Percentiles rank a stretch among this genome's conserved stretches.
phyloP scores from a whole-genome alignment of 2,113 vertebrate genomes.

The Connochaetes taurinus region DNA sequence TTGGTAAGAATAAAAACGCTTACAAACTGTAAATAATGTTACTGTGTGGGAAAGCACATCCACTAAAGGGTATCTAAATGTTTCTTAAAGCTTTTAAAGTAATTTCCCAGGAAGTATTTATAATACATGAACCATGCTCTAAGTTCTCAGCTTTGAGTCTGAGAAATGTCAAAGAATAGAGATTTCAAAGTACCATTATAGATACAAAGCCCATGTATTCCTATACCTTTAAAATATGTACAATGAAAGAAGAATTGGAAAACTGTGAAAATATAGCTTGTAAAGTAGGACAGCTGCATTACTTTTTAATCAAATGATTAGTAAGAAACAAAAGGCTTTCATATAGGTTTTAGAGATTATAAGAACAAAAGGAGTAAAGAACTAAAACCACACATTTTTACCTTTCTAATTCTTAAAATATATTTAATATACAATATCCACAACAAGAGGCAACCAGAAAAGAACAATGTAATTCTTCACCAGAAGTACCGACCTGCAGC shows the following conservation, averaged over 20 bases:
- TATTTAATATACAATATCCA: not conserved
- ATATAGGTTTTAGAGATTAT: not conserved
- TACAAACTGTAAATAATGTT: not conserved
- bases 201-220: not conserved
- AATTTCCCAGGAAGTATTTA: conserved; percentile 3
- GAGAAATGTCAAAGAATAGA: conserved; percentile 9
- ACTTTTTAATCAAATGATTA: conserved; percentile 4
- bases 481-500: not conserved
- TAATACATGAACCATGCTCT: not conserved
- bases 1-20: not conserved
- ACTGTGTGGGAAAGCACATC: not conserved
- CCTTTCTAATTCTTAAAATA: not conserved
- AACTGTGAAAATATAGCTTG: not conserved
- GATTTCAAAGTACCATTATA: not conserved
- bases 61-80: not conserved
- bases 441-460: not conserved
- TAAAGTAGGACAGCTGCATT: not conserved
- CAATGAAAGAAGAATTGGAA: not conserved
- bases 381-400: not conserved
- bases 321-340: conserved; percentile 9
- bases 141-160: not conserved
- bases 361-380: not conserved
- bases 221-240: not conserved
- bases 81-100: not conserved
- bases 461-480: not conserved